A percentile compares a stretch with the other conserved stretches of the same genome.
These are phyloP conservation scores for Alviniconcha marisindica DNA, from an alignment of 1,140 invertebrate species.

Conservation along the genomic window DNA sequence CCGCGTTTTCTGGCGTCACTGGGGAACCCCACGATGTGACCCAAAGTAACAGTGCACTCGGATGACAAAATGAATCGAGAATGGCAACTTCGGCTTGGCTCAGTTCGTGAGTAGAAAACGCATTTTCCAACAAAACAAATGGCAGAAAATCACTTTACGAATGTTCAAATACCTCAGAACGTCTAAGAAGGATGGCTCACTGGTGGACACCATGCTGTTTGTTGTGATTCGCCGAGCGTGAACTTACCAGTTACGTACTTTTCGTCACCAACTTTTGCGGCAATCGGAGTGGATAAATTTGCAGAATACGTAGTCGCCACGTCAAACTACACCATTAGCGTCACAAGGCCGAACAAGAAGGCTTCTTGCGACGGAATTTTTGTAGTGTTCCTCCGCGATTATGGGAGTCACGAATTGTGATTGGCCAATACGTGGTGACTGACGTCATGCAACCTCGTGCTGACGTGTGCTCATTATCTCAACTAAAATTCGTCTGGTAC, in stretches of 20 bases:
- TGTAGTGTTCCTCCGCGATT: constrained; percentile 45
- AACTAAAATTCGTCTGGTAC: constrained; percentile 29
- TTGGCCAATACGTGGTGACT: constrained; percentile 50
- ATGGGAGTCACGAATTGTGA: constrained; percentile 31
- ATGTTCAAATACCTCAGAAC: constrained; percentile 27
- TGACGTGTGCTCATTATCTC: constrained; percentile 47
- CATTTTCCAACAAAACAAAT: constrained; percentile 33
- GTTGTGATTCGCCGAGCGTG: constrained; percentile 74
- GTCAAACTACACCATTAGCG: constrained; percentile 94
- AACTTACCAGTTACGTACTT: constrained; percentile 96
- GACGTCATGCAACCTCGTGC: constrained; percentile 55
- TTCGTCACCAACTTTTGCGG: constrained; percentile 95
- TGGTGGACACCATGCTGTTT: constrained; percentile 61
- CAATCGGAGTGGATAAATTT: constrained; percentile 92
- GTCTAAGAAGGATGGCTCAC: neutral
- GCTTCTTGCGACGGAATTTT: constrained; percentile 53
- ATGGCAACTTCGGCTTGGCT: constrained; percentile 13
- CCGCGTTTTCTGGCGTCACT: constrained; percentile 9
- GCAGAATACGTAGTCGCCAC: constrained; percentile 95
- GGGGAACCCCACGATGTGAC: constrained; percentile 25
- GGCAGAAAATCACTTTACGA: constrained; percentile 14
- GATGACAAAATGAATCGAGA: constrained; percentile 6
- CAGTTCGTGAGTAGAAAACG: constrained; percentile 21
- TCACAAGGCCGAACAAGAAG: constrained; percentile 81
- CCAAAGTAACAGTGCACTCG: constrained; percentile 18